phyloP scores from a whole-genome alignment of 1,140 invertebrate species.

The Chrysoperla carnea region DNA sequence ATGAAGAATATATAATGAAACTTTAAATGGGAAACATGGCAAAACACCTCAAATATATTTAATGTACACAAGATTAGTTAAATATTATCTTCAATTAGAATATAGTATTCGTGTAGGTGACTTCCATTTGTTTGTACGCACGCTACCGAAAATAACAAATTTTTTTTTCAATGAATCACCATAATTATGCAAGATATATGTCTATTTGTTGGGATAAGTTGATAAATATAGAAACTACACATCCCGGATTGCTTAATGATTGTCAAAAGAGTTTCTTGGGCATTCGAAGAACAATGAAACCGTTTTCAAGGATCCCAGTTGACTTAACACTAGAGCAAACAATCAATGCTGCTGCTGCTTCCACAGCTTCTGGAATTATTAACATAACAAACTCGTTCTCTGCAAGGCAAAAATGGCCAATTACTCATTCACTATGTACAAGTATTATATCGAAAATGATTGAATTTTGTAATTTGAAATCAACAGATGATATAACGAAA shows the following conservation, averaged over 20 bases:
- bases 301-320: slow-evolving; percentile 8
- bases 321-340: slow-evolving; percentile 11
- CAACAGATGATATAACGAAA: slow-evolving; percentile 2
- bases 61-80: slow-evolving; percentile 2
- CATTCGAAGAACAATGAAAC: slow-evolving; percentile 3
- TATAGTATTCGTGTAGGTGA: slow-evolving; percentile 5
- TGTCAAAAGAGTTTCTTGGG: slow-evolving; percentile 1
- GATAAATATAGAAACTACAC: slow-evolving; percentile 5
- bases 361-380: slow-evolving; percentile 8
- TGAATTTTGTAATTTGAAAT: not conserved
- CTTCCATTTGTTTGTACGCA: slow-evolving; percentile 4
- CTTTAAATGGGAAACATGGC: slow-evolving; percentile 6
- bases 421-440: slow-evolving; percentile 10
- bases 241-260: slow-evolving; percentile 6
- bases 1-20: slow-evolving; percentile 13
- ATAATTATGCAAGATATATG: slow-evolving; percentile 7
- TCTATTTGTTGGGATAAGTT: slow-evolving; percentile 3
- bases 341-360: slow-evolving; percentile 11
- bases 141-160: slow-evolving; percentile 7
- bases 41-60: slow-evolving; percentile 7
- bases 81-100: slow-evolving; percentile 4
- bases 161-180: slow-evolving; percentile 6
- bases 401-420: slow-evolving; percentile 11
- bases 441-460: slow-evolving; percentile 6
- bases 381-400: slow-evolving; percentile 13